Evolutionary conservation across 2,888 invertebrate genomes (phyloP).

Genomic region (Rotaria socialis): DNA sequence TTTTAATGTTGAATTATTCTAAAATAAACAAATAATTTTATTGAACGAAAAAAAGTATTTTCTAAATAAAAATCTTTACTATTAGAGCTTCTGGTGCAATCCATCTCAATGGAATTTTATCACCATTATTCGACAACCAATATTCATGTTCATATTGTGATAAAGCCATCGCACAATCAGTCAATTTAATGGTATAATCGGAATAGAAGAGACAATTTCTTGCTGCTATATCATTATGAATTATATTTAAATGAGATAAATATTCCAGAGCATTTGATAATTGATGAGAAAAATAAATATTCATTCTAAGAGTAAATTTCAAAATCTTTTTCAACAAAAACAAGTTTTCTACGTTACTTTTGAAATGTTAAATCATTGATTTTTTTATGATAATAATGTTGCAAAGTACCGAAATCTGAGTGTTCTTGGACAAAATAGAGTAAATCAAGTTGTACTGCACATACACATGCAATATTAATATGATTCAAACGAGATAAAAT

Average conservation of each 20-base stretch:
- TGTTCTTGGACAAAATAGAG: conserved; percentile 24
- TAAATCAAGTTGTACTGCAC: not conserved
- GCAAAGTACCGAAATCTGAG: not conserved
- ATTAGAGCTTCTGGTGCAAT: not conserved
- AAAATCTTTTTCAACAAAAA: not conserved
- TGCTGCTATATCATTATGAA: conserved; percentile 22
- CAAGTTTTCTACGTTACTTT: not conserved
- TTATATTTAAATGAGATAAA: not conserved
- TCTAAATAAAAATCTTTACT: not conserved
- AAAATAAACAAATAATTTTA: not conserved
- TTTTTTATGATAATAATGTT: not conserved
- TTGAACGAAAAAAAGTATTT: not conserved
- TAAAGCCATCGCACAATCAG: conserved; percentile 14
- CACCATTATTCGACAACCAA: not conserved
- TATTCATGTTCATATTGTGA: conserved; percentile 1
- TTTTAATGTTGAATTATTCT: not conserved
- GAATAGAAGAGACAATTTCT: not conserved
- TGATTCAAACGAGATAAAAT: not conserved
- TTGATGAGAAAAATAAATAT: conserved; percentile 28
- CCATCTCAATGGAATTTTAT: conserved; percentile 27
- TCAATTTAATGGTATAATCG: conserved; percentile 19
- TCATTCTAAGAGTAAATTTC: not conserved
- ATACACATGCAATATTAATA: not conserved
- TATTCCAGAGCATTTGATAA: not conserved
- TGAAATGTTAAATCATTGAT: not conserved